Conservation (phyloP, 2,797 vertebrate species). For the Euthynnus affinis region DNA sequence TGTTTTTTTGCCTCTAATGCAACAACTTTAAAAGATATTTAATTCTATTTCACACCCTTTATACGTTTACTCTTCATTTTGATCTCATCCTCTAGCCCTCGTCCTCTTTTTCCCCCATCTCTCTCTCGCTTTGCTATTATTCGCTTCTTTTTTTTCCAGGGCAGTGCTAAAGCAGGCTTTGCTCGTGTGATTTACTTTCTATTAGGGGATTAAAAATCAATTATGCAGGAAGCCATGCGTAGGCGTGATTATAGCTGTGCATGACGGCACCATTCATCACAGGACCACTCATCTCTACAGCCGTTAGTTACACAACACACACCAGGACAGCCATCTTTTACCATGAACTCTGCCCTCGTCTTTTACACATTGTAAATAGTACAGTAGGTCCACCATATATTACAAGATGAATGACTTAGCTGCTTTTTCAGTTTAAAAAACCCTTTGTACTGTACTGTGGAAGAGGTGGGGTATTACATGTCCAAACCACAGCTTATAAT, state of each 20-base stretch:
- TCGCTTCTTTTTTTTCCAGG: constrained; percentile 49
- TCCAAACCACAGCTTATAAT: constrained; percentile 11
- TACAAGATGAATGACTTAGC: constrained; percentile 57
- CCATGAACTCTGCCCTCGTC: constrained; percentile 79
- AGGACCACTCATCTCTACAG: constrained; percentile 84
- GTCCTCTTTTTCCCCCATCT: constrained; percentile 1
- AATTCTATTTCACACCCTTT: constrained; percentile 52
- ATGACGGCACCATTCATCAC: constrained; percentile 88
- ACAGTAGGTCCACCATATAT: constrained; percentile 37
- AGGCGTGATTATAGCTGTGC: constrained; percentile 86
- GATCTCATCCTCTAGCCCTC: constrained; percentile 49
- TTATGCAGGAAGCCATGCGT: constrained; percentile 89
- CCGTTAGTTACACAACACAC: constrained; percentile 83
- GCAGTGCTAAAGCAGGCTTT: constrained; percentile 78
- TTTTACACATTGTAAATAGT: constrained; percentile 70
- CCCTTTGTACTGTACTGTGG: not conserved
- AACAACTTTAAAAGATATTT: constrained; percentile 46
- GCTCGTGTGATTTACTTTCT: constrained; percentile 89
- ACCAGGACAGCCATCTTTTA: constrained; percentile 73
- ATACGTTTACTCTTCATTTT: constrained; percentile 61
- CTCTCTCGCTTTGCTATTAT: constrained; percentile 59
- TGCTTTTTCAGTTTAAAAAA: constrained; percentile 32
- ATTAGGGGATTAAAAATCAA: constrained; percentile 92
- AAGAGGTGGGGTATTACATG: constrained; percentile 10
- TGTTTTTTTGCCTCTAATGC: constrained; percentile 29